phyloP scores from a whole-genome alignment of 2,888 invertebrate species.

The Phrixothrix hirtus region DNA sequence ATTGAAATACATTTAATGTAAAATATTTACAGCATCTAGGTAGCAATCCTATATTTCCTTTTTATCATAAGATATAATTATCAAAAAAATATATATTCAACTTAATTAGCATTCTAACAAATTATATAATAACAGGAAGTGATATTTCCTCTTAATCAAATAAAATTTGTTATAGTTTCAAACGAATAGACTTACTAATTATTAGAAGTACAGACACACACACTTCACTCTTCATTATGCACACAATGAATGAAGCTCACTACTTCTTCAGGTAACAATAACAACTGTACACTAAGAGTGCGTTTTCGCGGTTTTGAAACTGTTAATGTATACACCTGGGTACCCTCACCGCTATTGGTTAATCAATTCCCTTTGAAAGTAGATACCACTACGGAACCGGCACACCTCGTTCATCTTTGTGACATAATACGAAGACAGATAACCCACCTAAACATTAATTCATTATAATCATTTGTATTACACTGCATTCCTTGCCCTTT shows the following conservation, averaged over 20 bases:
- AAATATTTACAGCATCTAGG: too few relatives aligned
- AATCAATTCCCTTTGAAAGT: constrained; percentile 39
- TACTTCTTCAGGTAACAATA: constrained; percentile 33
- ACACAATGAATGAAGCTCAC: constrained; percentile 28
- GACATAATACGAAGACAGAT: too few relatives aligned
- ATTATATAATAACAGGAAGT: too few relatives aligned
- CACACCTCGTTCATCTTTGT: constrained; percentile 27
- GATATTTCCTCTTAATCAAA: background rate
- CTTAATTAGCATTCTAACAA: too few relatives aligned
- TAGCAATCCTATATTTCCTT: too few relatives aligned
- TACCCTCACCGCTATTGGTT: constrained; percentile 35
- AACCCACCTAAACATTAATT: too few relatives aligned
- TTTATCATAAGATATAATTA: too few relatives aligned
- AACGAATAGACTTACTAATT: constrained; percentile 34
- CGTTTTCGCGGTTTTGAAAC: constrained; percentile 44
- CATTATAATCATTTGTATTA: too few relatives aligned
- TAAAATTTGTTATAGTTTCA: background rate
- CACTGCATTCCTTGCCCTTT: too few relatives aligned
- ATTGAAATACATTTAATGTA: too few relatives aligned
- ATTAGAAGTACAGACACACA: constrained; percentile 38
- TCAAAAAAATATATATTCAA: too few relatives aligned
- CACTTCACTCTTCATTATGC: constrained; percentile 41
- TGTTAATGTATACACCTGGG: constrained; percentile 27
- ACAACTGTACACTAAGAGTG: constrained; percentile 37
- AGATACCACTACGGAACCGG: constrained; percentile 36